Evolutionary conservation across 2,888 invertebrate species (phyloP), one percentile per base, ranked within the genome.

Genomic region (Cabera pusaria): DNA sequence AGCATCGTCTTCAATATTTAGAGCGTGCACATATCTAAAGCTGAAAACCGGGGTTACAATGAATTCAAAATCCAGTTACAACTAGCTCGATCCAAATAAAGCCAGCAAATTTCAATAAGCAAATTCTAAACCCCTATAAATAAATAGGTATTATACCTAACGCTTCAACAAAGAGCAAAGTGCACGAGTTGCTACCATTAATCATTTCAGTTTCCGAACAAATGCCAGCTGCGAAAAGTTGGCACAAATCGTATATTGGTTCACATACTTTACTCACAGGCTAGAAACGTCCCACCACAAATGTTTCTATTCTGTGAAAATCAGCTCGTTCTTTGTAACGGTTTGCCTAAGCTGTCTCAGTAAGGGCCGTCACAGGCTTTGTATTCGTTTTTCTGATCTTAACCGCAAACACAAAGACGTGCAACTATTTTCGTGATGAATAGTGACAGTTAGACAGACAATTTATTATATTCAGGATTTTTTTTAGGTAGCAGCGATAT

Each of bases 161-260:
- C 52, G 54, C 46, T 44, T 47, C 57, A 59, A 59, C 62, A 69
- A 60, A 64, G 65, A 72, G 64, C 76, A 69, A 64, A 70, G 64
- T 64, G 70, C 58, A 64, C 59, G 64, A 72, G 68, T 73, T 69
- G 51, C 50, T 52, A 48, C 66, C 69, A 78, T 78, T 75, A 76
- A 77, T 78, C 78, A 77, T 70, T 56, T 68, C 72, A 75, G 75
- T 77, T 75, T 52, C 51, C 60, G 70, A 74, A 40, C 40, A 40
- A 40, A 40, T 34, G 34, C 34, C 72, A 72, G 71, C 71, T 71
- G 64, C 64, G 74, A 66, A 51, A 64, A 68, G 59, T 75, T 73
- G 55, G 61, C 60, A 58, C 59, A 58, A 56, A 51, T 56, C 62
- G 60, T 56, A 64, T 65, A 72, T 70, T 57, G 61, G 61, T 52